These are phyloP conservation scores for Ascaphus truei DNA, from an alignment of 2,113 vertebrate genomes.

Conservation along the genomic window DNA sequence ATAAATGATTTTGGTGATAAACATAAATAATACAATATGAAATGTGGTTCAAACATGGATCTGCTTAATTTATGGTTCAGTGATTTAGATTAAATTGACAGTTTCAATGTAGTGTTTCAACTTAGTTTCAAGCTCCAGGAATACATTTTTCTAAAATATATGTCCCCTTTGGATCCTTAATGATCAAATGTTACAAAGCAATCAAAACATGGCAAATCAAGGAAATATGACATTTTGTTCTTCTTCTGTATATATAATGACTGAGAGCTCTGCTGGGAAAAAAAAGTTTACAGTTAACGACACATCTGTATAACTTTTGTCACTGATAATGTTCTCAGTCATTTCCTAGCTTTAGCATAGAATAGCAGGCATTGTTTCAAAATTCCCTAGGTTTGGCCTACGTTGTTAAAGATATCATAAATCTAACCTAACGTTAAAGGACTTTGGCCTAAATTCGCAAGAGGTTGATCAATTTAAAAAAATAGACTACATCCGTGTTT, in stretches of 20 bases:
- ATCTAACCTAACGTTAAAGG: no score
- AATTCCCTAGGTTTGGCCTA: no score
- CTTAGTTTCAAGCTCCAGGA: constrained; percentile 39
- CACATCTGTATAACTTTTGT: background rate
- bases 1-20: constrained; percentile 60
- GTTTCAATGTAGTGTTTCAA: background rate
- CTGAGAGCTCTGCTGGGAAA: background rate
- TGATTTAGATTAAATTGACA: constrained; percentile 43
- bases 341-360: no score
- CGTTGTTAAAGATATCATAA: no score
- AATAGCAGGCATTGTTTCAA: no score
- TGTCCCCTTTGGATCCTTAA: constrained; percentile 70
- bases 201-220: constrained; percentile 37
- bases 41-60: constrained; percentile 58
- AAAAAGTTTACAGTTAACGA: constrained; percentile 4
- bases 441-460: no score
- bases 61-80: constrained; percentile 61
- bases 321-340: no score
- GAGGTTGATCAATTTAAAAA: no score
- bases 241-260: constrained; percentile 3
- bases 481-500: no score
- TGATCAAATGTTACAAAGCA: constrained; percentile 57
- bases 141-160: constrained; percentile 65
- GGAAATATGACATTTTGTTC: constrained; percentile 10
- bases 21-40: constrained; percentile 63